Base-by-base conservation (phyloP, 1,140 invertebrate species). In the Amyelois transitella region DNA sequence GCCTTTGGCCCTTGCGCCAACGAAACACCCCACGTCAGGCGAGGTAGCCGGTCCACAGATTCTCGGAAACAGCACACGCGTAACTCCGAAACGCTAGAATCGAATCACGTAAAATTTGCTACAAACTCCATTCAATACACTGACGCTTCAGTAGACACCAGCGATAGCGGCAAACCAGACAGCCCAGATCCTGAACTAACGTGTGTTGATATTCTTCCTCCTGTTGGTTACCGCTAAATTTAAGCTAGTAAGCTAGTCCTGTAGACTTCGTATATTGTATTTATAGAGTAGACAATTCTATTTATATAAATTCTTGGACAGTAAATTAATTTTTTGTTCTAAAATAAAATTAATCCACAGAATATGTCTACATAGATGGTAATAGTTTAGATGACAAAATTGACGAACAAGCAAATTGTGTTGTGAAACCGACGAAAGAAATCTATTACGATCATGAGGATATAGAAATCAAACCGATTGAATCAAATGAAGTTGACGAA, bases 1-100 rank as follows among this genome's bases (percentile, higher is more conserved):
- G 92, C 94, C 18, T 92, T 94, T 58, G 96, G 95, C 38, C 91
- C 93, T 44, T 95, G 93, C 60, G 65, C 58, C 43, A 71, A 76
- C 20, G 77, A 75, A 17, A 45, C 69, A 0, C 81, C 81, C n/a
- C 78, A 75, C 52, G 84, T 87, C 8, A 65, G 79, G 48, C 70
- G 84, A 87, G 84, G 84, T 87, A 87, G 79, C 59, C 81, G 84
- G 47, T 75, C 78, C 38, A 60, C 69, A 66, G 65, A 62, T 60
- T 61, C 32, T 14, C 32, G 32, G 17, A 38, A 38, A 38, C 38
- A 52, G 43, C 45, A 20, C 69, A 65, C 62, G 61, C 66, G 48
- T 62, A 52, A 38, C 59, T 55, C 50, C 51, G 63, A 55, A 45
- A 45, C 20, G 48, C 52, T 24, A 21, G 18, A 47, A 18, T 17